Evolutionary conservation across 2,797 vertebrate species (phyloP), one percentile per base, ranked within the genome.

Genomic region (Rhinophrynus dorsalis): DNA sequence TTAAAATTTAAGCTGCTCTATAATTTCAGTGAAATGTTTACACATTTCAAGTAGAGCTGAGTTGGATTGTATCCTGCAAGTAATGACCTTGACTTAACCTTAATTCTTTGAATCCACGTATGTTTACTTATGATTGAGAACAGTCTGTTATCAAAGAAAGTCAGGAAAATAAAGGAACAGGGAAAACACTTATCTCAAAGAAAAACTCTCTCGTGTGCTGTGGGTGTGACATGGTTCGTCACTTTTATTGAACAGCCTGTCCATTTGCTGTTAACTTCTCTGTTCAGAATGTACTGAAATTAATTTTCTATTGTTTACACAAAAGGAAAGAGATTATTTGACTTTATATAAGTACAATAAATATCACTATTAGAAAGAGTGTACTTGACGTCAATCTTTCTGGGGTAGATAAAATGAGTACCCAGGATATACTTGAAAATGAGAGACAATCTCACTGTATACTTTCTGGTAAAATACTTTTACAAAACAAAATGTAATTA

Each of bases 111-210:
- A 73, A 59, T 45, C 26, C 17, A 2, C 15, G 30, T 21, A 47
- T 73, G 55, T 73, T 73, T 73, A 60, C 62, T 66, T 73, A 44
- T 60, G 62, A 67, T 54, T 67, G 38, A 37, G 70, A 73, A 67
- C 62, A 67, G 70, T 24, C 38, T 66, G 55, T 66, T 73, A 66
- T 73, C 70, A 35, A 67, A 54, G 70, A 66, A 67, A 67, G 55
- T 67, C 62, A 73, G 70, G 70, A 67, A 73, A 66, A 66, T 60
- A 35, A 58, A 51, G 24, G 27, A 51, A 67, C 37, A 59, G 30
- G 70, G 55, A 73, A 73, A 72, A 44, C 70, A 73, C 62, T 73
- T 73, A 73, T 73, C 70, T 52, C 7, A 6, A 54, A 73, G 45
- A 58, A 58, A 59, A 73, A 52, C 54, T 29, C 59, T n/a, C 55